Conservation (phyloP, 2,888 invertebrate genomes). For the Erannis defoliaria region DNA sequence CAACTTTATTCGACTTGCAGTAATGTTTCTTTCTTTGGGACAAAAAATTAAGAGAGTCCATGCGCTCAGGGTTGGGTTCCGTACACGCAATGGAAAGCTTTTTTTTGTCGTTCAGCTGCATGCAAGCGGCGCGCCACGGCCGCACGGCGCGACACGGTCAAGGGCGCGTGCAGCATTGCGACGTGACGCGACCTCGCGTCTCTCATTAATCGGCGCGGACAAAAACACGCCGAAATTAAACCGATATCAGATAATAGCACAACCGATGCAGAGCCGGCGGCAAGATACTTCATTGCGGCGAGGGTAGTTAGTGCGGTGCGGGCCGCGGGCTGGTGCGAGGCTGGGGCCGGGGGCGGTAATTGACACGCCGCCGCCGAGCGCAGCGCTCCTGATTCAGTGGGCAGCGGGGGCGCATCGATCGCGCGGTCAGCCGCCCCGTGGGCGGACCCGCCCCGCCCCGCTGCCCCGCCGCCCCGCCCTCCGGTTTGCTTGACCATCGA, state of each 20-base stretch:
- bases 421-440: conserved; percentile 28
- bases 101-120: no score
- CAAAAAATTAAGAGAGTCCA: no score
- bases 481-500: conserved; percentile 30
- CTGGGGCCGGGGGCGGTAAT: conserved; percentile 41
- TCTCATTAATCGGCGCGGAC: background rate
- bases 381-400: conserved; percentile 33
- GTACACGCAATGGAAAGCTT: no score
- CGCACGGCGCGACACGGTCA: no score
- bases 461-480: conserved; percentile 40
- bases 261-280: conserved; percentile 30
- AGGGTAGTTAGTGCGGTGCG: conserved; percentile 27
- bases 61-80: no score
- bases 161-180: background rate
- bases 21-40: no score
- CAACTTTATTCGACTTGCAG: no score
- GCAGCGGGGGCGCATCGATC: conserved; percentile 37
- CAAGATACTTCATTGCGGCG: conserved; percentile 37
- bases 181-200: background rate
- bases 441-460: conserved; percentile 32
- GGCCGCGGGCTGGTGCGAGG: conserved; percentile 35
- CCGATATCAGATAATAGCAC: conserved; percentile 20
- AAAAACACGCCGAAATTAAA: background rate
- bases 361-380: conserved; percentile 33
- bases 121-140: no score